These are phyloP conservation scores for Chaenogobius annularis DNA, from an alignment of 2,113 vertebrate species.

Conservation along the genomic window DNA sequence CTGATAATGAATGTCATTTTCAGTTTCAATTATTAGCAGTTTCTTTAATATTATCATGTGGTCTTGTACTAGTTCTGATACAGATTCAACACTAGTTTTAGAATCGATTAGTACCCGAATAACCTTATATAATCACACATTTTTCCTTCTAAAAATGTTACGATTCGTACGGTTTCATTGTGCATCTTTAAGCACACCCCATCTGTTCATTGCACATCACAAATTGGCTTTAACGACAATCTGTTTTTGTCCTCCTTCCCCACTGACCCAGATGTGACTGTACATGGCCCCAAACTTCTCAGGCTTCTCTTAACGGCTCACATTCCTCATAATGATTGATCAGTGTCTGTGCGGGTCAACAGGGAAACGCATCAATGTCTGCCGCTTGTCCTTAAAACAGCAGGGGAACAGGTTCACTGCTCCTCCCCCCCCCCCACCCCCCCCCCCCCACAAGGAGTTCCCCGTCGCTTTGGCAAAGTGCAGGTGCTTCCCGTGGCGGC, in stretches of 20 bases:
- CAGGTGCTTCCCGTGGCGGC: conserved; percentile 58
- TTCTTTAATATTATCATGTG: no score
- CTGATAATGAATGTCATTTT: no score
- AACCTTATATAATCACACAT: no score
- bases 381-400: conserved; percentile 46
- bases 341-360: conserved; percentile 41
- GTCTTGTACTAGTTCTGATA: no score
- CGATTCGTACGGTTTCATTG: not conserved
- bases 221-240: conserved; percentile 12
- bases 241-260: conserved; percentile 22
- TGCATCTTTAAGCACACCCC: not conserved
- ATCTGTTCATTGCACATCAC: conserved; percentile 9
- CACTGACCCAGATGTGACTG: conserved; percentile 20
- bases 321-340: conserved; percentile 51
- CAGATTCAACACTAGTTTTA: no score
- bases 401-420: conserved; percentile 12
- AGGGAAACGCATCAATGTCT: conserved; percentile 53
- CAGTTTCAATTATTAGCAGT: no score
- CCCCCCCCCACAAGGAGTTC: conserved; percentile 27
- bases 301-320: conserved; percentile 32
- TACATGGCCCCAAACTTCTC: conserved; percentile 11
- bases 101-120: no score
- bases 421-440: conserved; percentile 20
- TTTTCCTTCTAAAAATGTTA: not conserved
- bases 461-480: conserved; percentile 39